Evolutionary conservation across 2,888 invertebrate genomes (phyloP).

Genomic region (Nematopogon swammerdamellus): DNA sequence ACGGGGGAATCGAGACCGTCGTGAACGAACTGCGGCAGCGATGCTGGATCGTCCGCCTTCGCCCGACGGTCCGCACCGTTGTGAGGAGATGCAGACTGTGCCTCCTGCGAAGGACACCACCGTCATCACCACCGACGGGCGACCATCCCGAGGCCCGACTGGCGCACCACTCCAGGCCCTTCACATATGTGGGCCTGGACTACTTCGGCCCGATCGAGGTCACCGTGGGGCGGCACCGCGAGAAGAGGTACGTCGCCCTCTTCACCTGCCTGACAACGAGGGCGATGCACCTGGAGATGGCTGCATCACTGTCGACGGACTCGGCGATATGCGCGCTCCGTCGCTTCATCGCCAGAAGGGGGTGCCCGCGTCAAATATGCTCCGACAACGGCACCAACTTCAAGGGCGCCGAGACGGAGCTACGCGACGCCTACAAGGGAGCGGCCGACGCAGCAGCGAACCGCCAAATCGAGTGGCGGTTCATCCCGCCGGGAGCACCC

Average conservation of each 20-base stretch:
- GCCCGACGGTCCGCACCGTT: slow-evolving; percentile 4
- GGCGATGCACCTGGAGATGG: slow-evolving; percentile 1
- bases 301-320: neutral
- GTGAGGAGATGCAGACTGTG: slow-evolving; percentile 4
- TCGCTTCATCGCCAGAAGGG: slow-evolving; percentile 7
- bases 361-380: slow-evolving; percentile 6
- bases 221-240: slow-evolving; percentile 1
- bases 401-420: slow-evolving; percentile 4
- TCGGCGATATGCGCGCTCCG: neutral
- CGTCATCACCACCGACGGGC: slow-evolving; percentile 11
- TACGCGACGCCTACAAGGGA: neutral
- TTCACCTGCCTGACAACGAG: neutral
- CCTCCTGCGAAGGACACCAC: slow-evolving; percentile 7
- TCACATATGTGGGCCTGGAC: slow-evolving; percentile 5
- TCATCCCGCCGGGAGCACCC: no score
- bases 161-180: neutral
- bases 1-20: slow-evolving; percentile 6
- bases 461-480: slow-evolving; percentile 3
- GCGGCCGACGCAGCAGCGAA: slow-evolving; percentile 2
- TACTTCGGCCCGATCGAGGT: slow-evolving; percentile 7
- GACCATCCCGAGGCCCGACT: slow-evolving; percentile 5
- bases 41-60: slow-evolving; percentile 7
- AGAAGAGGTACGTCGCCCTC: slow-evolving; percentile 2
- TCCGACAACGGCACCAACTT: slow-evolving; percentile 10
- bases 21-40: slow-evolving; percentile 8